Evolutionary conservation across 2,888 invertebrate genomes (phyloP), one percentile per base, ranked within the genome.

Genomic region (Brachypalpus laphriformis): DNA sequence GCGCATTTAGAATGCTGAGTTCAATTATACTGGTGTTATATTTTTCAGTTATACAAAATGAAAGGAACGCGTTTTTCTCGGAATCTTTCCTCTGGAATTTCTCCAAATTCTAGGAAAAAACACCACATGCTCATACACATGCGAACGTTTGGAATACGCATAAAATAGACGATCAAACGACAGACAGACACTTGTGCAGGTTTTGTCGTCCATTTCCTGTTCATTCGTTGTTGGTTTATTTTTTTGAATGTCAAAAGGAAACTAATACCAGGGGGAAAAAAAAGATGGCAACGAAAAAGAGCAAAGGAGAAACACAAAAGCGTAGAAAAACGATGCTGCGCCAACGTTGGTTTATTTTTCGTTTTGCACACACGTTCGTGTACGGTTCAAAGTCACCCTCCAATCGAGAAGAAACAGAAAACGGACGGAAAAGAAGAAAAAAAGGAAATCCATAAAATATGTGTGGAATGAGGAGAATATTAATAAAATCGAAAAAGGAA

Each of bases 171-270:
- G n/a, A 63, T 8, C 9, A 59, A n/a, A 16, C 42, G 56, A 71
- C 54, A 82, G 82, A 56, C 77, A 72, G 68, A 80, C 83, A 83
- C 78, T 83, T 80, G 80, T 78, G 65, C 80, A 65, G 63, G 70
- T 63, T 75, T 65, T 72, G 72, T 77, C 65, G 71, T 81, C 85
- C 71, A 72, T 85, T 85, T 85, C 85, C 85, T 85, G 85, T 81
- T 81, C 49, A 40, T 71, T 68, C 40, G 20, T 47, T 47, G 54
- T 63, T 20, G 59, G 16, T 63, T 47, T 42, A 57, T 70, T 34
- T 34, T 25, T 25, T 22, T 59, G 6, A 2, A 22, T 28, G 8
- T 28, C 61, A 59, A 81, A 66, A 54, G 45, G 42, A 66, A 66
- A 47, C 51, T 66, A 51, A 47, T 63, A 57, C 47, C 20, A 65